Conservation (phyloP, 1,140 invertebrate genomes). For the Drosophila paulistorum region DNA sequence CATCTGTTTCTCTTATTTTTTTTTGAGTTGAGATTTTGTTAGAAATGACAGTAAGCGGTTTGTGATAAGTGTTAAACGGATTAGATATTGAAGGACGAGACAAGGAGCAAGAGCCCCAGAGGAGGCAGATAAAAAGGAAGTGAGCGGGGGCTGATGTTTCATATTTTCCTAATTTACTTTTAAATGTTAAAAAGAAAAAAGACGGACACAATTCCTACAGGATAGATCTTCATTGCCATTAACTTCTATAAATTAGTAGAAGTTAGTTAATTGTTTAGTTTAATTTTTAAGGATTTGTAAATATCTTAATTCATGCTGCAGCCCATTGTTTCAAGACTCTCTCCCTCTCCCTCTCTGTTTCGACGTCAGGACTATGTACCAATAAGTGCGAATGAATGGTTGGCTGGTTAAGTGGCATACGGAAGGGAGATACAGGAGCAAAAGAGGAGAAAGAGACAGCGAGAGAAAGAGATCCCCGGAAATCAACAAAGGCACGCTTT, state of each 20-base stretch:
- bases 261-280: too few species aligned
- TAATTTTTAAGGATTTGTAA: too few species aligned
- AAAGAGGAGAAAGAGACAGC: not conserved
- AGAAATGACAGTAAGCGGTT: conserved; percentile 23
- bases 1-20: not conserved
- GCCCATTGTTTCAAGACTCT: conserved; percentile 5
- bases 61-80: conserved; percentile 12
- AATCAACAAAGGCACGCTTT: conserved; percentile 12
- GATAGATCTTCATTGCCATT: too few species aligned
- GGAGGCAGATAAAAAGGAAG: not conserved
- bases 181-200: too few species aligned
- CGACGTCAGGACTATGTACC: too few species aligned
- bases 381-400: conserved; percentile 1
- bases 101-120: not conserved
- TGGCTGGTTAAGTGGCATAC: conserved; percentile 1
- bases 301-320: too few species aligned
- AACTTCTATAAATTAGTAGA: too few species aligned
- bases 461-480: not conserved
- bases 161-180: too few species aligned
- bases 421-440: not conserved
- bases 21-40: conserved; percentile 9
- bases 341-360: not conserved
- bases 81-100: conserved; percentile 14
- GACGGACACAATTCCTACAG: too few species aligned
- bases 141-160: not conserved